Conservation (phyloP, 2,797 vertebrate species). For the Pseudopleuronectes americanus region DNA sequence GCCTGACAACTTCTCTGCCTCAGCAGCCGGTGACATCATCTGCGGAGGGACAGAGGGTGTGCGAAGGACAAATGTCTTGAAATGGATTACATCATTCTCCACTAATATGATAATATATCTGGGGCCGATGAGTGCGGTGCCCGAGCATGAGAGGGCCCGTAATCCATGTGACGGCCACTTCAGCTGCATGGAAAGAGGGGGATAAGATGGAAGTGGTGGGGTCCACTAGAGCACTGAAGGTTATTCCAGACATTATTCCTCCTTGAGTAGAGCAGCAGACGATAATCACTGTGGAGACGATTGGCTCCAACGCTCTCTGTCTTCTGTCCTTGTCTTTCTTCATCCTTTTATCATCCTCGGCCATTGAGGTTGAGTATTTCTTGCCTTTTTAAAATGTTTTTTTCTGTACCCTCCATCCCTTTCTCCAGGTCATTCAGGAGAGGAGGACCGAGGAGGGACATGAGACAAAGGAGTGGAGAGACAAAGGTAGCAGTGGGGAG, state of each 20-base stretch:
- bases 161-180: slow-evolving; percentile 67
- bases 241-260: slow-evolving; percentile 76
- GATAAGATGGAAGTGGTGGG: slow-evolving; percentile 59
- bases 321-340: slow-evolving; percentile 36
- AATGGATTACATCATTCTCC: slow-evolving; percentile 78
- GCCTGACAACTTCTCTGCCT: slow-evolving; percentile 49
- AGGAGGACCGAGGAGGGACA: not conserved
- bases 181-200: slow-evolving; percentile 67
- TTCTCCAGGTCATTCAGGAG: slow-evolving; percentile 27
- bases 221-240: slow-evolving; percentile 67
- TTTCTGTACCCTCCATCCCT: not conserved
- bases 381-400: not conserved
- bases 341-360: slow-evolving; percentile 10
- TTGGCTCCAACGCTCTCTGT: slow-evolving; percentile 32
- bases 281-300: slow-evolving; percentile 50
- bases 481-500: not conserved
- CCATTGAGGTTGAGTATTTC: slow-evolving; percentile 13
- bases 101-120: slow-evolving; percentile 81
- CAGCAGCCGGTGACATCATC: slow-evolving; percentile 75
- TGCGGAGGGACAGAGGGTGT: slow-evolving; percentile 74
- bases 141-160: slow-evolving; percentile 71
- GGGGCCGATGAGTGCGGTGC: slow-evolving; percentile 47
- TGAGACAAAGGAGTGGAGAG: not conserved
- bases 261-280: slow-evolving; percentile 50
- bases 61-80: slow-evolving; percentile 81